Base-by-base conservation (phyloP, 2,797 vertebrate genomes). In the Hirundo rustica region DNA sequence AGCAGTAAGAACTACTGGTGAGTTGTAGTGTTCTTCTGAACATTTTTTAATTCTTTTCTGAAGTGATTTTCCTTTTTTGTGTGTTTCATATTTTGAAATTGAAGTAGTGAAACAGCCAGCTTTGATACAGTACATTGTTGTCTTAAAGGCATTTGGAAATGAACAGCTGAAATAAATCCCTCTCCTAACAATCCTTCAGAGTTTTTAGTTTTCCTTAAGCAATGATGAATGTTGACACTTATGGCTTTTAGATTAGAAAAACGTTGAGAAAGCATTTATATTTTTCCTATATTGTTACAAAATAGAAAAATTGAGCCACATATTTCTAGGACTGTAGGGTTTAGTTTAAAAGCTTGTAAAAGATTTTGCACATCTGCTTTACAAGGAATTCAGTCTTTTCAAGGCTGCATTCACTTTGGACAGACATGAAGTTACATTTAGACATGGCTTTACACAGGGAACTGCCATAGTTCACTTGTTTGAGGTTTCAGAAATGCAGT, bases 151-250 rank as follows among this genome's bases (percentile, higher is more conserved):
- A 64, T 92, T 92, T 93, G 64, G 79, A 94, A 81, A 45, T 15
- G 23, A 89, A 61, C 22, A 74, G 83, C 89, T 93, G 88, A 94
- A 94, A 86, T 92, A 91, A 92, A 88, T 92, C 79, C 50, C 44
- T 87, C 53, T 54, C 3, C 5, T 89, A 70, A 81, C 29, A 55
- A 29, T 34, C 44, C 73, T 82, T 23, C 40, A 50, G 82, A 66
- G 65, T 14, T 89, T 91, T 92, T 64, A 2, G 3, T 89, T 90
- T 93, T 90, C 71, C 38, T 67, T 84, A 51, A 76, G 84, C 74
- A 55, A 11, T 80, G 36, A 84, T 84, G 45, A 47, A 81, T 94
- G 76, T 80, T 83, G 82, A 79, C 76, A 73, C 25, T 91, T 22
- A 51, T 9, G 60, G 67, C 65, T 92, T 79, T 91, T 87, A 83